A percentile compares a stretch with the other conserved stretches of the same genome.
Evolutionary conservation across 2,888 invertebrate species (phyloP).

Genomic region (Diogma glabrata): DNA sequence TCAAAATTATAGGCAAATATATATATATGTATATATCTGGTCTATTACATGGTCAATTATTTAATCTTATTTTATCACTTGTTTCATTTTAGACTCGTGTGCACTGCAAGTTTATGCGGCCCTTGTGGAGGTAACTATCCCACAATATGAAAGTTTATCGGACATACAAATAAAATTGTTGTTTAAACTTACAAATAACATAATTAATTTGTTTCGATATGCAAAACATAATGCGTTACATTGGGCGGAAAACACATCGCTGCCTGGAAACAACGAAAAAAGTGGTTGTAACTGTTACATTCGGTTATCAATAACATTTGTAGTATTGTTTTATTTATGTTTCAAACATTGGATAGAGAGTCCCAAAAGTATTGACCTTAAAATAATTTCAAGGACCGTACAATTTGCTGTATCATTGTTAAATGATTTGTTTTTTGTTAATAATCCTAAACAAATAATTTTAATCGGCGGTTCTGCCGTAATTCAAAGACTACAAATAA

Average conservation of each 20-base stretch:
- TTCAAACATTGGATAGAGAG: constrained; percentile 16
- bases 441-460: constrained; percentile 14
- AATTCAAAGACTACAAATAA: constrained; percentile 15
- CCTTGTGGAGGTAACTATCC: constrained; percentile 14
- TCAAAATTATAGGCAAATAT: too few relatives aligned
- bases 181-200: background rate
- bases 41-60: too few relatives aligned
- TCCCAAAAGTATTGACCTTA: constrained; percentile 17
- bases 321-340: constrained; percentile 16
- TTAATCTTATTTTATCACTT: too few relatives aligned
- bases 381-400: constrained; percentile 11
- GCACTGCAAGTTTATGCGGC: constrained; percentile 16
- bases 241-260: background rate
- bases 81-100: constrained; percentile 11
- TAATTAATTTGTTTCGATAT: background rate
- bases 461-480: constrained; percentile 16
- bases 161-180: constrained; percentile 12
- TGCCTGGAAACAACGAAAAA: background rate
- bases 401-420: constrained; percentile 12
- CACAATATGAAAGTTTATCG: constrained; percentile 12
- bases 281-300: constrained; percentile 16
- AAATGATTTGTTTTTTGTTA: constrained; percentile 14
- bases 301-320: constrained; percentile 14
- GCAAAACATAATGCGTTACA: background rate
- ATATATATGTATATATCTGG: too few relatives aligned